Conservation (phyloP, 1,140 invertebrate species). For the Protaetia brevitarsis region DNA sequence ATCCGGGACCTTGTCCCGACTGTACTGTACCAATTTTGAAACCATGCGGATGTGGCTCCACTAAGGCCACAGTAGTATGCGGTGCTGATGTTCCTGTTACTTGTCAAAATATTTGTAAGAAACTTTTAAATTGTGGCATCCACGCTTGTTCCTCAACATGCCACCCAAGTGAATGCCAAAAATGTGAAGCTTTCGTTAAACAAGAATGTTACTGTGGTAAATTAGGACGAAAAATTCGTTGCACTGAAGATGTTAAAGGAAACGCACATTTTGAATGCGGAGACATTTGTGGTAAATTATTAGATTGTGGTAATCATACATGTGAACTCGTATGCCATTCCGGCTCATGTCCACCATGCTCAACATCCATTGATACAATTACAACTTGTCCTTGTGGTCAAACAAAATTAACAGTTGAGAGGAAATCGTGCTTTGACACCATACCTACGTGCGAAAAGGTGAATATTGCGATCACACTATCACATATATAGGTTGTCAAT, state of each 20-base stretch:
- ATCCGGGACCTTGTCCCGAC: conserved; percentile 85
- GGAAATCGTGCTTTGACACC: conserved; percentile 76
- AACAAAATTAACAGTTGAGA: conserved; percentile 53
- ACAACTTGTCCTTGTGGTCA: conserved; percentile 84
- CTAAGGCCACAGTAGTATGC: conserved; percentile 67
- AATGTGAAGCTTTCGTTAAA: conserved; percentile 61
- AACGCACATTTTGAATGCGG: conserved; percentile 60
- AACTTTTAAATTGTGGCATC: conserved; percentile 65
- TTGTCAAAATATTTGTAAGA: conserved; percentile 68
- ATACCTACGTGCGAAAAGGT: conserved; percentile 79
- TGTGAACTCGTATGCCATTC: conserved; percentile 72
- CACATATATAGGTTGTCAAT: too few species aligned
- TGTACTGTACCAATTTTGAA: conserved; percentile 62
- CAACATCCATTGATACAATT: conserved; percentile 61
- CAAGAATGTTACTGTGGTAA: conserved; percentile 51
- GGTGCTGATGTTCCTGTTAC: conserved; percentile 63
- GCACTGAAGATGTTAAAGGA: conserved; percentile 51
- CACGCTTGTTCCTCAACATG: conserved; percentile 75
- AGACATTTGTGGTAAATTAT: conserved; percentile 62
- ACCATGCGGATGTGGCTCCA: conserved; percentile 71
- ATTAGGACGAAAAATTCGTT: conserved; percentile 53
- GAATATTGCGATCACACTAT: too few species aligned
- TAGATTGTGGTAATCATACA: conserved; percentile 75
- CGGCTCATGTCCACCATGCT: conserved; percentile 62
- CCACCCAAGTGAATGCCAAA: conserved; percentile 72